Base-by-base conservation (phyloP, 2,113 vertebrate genomes). In the Zeus faber region DNA sequence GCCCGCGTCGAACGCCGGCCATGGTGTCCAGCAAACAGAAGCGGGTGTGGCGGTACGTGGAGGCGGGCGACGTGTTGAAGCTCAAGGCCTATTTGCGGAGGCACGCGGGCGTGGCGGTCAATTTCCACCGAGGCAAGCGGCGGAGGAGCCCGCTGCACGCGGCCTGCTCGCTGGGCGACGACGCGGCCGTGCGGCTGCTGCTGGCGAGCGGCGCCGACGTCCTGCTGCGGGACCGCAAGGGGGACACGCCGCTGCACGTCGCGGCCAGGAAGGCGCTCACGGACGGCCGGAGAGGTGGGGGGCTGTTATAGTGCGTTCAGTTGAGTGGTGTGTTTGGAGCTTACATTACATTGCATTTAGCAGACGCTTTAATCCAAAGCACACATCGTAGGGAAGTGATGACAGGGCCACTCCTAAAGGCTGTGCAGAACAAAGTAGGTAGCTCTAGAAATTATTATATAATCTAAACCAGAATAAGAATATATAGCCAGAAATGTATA, bases 31-130 rank as follows among this genome's bases (percentile, higher is more conserved):
- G 57, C 50, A 65, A 69, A 48, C 88, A 91, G 70, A 84, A 65
- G 24, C 89, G 85, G 11, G 66, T 92, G 40, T 83, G 90, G 82
- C 88, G 77, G 1, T 93, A 92, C 57, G 67, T 93, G 54, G 87
- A 91, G 6, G 82, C 87, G 1, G 89, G 91, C 0, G 83, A 69
- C 13, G 52, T 89, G n/a, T 65, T 82, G 27, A 89, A 91, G 54
- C 76, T 93, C 33, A 91, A 88, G 72, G 89, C 91, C 16, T 92
- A 90, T 31, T 73, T 94, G 5, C 79, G 76, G 37, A 89, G 86
- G 51, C 91, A 94, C 78, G 76, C 31, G 11, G 81, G 90, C 6
- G 54, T 92, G 3, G 75, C 90, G 5, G 58, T 94, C 8, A 89
- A 88, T 16, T 91, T 90, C 51, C 56, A 76, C 1, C 81, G 56